phyloP scores from a whole-genome alignment of 2,888 invertebrate genomes.

The Oscheius sp. region DNA sequence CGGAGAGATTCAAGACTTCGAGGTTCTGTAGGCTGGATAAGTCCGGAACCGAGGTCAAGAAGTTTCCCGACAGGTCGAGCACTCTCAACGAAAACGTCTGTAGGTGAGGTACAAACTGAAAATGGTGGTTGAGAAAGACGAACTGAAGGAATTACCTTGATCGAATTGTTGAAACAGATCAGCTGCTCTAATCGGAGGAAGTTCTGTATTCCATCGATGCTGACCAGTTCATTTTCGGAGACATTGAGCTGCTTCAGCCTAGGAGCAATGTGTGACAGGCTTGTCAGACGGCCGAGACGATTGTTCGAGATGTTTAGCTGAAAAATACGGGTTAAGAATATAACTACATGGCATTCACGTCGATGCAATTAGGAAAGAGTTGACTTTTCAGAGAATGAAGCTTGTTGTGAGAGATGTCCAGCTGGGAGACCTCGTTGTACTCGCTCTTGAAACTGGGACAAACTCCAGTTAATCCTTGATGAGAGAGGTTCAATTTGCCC shows the following conservation, averaged over 20 bases:
- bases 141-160: slow-evolving; percentile 1
- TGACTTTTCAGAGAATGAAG: slow-evolving; percentile 3
- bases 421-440: neutral
- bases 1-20: slow-evolving; percentile 5
- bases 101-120: neutral
- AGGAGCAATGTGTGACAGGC: neutral
- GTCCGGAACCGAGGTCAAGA: neutral
- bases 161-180: slow-evolving; percentile 1
- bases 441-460: neutral
- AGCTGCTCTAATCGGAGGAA: slow-evolving; percentile 11
- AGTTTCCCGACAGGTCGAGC: slow-evolving; percentile 20
- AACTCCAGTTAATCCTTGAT: neutral
- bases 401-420: slow-evolving; percentile 12
- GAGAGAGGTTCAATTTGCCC: slow-evolving; percentile 12
- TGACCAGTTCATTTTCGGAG: slow-evolving; percentile 11
- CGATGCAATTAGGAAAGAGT: slow-evolving; percentile 1
- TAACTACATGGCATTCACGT: neutral
- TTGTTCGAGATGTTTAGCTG: slow-evolving; percentile 17
- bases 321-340: neutral
- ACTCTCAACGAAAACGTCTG: neutral
- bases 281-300: neutral
- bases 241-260: neutral
- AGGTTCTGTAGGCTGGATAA: neutral
- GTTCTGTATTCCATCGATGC: slow-evolving; percentile 8
- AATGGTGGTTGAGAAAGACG: no score